Evolutionary conservation across 2,113 vertebrate genomes (phyloP).

Genomic region (Psettodes erumei): DNA sequence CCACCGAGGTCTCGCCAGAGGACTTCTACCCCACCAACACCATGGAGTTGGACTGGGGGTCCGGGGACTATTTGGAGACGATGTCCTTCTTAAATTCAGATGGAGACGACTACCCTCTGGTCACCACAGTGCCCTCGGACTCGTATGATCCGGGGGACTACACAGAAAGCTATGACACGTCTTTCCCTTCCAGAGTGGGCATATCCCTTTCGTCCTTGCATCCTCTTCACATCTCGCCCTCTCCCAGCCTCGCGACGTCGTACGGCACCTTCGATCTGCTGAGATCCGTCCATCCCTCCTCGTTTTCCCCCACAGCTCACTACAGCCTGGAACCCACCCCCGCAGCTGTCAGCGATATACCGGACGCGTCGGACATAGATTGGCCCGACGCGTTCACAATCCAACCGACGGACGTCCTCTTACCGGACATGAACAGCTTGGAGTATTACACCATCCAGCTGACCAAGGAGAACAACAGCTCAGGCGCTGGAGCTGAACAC

Average conservation of each 20-base stretch:
- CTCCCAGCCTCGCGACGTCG: conserved; percentile 57
- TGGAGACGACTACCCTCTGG: conserved; percentile 71
- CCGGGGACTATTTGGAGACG: conserved; percentile 89
- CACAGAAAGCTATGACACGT: conserved; percentile 86
- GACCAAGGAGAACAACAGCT: conserved; percentile 72
- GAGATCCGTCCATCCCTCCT: conserved; percentile 45
- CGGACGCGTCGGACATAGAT: conserved; percentile 65
- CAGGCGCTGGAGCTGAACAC: conserved; percentile 63
- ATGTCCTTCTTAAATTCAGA: conserved; percentile 79
- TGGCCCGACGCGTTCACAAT: conserved; percentile 78
- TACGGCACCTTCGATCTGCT: conserved; percentile 13
- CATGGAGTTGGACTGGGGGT: conserved; percentile 86
- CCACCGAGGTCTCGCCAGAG: conserved; percentile 77
- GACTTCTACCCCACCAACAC: conserved; percentile 78
- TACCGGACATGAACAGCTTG: conserved; percentile 87
- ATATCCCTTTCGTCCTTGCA: conserved; percentile 83
- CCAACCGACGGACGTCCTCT: conserved; percentile 82
- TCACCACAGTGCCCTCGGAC: conserved; percentile 79
- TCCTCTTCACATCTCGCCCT: conserved; percentile 25
- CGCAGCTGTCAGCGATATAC: conserved; percentile 35
- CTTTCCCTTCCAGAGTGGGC: conserved; percentile 87
- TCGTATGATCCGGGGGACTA: conserved; percentile 85
- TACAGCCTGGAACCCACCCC: conserved; percentile 48
- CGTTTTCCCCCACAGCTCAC: conserved; percentile 47
- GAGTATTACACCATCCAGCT: conserved; percentile 84